Base-by-base conservation (phyloP, 2,797 vertebrate species). In the Labroides dimidiatus region DNA sequence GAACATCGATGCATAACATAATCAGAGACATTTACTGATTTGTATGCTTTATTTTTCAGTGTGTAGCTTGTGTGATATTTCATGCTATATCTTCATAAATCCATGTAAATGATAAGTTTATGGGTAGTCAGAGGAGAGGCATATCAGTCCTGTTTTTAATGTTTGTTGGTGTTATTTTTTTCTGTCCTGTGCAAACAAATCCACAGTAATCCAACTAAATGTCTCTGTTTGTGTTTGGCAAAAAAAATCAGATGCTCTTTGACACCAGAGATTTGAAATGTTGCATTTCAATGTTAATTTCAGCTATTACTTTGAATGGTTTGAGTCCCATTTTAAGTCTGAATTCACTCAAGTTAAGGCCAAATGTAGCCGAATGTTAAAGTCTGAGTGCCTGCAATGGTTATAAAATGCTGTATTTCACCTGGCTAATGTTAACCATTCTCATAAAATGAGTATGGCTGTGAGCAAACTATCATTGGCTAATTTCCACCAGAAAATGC, bases 21-120 rank as follows among this genome's bases (percentile, higher is more conserved):
- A 79, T 80, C 74, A 63, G 47, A 71, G 23, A 17, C 37, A 72
- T 80, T 74, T 49, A 47, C 47, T 23, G 24, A 47, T 59, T 80
- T 70, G 58, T 52, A 44, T 64, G 20, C 64, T 30, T 62, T 12
- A 9, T 11, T 66, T 61, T 55, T 50, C 20, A 55, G 16, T 64
- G 24, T 21, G 0, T n/a, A n/a, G n/a, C n/a, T n/a, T n/a, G n/a
- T 62, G 17, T 49, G n/a, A 59, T 48, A 54, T 64, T n/a, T 4
- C 7, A 8, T 3, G n/a, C n/a, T 53, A 41, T 30, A 19, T 43
- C 6, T 21, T 79, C 47, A 12, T 39, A 11, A 47, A n/a, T 63
- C 10, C 47, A 10, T 60, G 12, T 50, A 27, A 36, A 37, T 50
- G 47, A 10, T 14, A 57, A 21, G 19, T 42, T 60, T 30, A 24